Conservation (phyloP, 2,113 vertebrate species). For the Oceanodroma tethys region DNA sequence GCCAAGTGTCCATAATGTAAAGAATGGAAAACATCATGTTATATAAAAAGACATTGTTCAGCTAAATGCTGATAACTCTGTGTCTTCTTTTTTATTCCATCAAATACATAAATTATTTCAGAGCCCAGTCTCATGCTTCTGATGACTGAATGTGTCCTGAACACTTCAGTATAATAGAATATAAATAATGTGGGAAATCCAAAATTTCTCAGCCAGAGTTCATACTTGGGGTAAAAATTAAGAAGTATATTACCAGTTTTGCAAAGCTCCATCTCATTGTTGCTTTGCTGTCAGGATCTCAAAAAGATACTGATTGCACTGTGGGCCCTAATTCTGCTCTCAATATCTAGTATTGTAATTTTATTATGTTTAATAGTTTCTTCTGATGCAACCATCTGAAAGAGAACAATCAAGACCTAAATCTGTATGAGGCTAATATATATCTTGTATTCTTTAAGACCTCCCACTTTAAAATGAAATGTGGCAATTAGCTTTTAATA, state of each 20-base stretch:
- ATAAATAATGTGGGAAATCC: background rate
- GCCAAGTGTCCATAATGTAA: background rate
- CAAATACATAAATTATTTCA: background rate
- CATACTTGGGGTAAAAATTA: background rate
- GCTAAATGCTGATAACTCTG: background rate
- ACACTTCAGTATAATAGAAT: background rate
- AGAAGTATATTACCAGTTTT: background rate
- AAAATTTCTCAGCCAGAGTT: background rate
- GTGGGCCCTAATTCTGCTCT: background rate
- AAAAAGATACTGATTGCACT: background rate
- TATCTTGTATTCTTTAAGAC: background rate
- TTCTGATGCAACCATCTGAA: background rate
- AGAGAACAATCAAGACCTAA: background rate
- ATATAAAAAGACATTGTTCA: background rate
- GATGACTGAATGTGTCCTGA: background rate
- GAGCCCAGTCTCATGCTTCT: background rate
- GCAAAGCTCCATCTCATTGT: background rate
- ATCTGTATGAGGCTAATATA: background rate
- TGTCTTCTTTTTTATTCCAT: background rate
- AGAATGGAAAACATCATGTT: background rate
- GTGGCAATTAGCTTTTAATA: background rate
- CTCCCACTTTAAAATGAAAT: background rate
- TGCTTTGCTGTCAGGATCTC: background rate
- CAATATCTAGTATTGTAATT: background rate
- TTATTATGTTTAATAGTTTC: background rate